These are phyloP conservation scores for Paramormyrops hopkinsi DNA, from an alignment of 2,797 vertebrate species.

Conservation along the genomic window DNA sequence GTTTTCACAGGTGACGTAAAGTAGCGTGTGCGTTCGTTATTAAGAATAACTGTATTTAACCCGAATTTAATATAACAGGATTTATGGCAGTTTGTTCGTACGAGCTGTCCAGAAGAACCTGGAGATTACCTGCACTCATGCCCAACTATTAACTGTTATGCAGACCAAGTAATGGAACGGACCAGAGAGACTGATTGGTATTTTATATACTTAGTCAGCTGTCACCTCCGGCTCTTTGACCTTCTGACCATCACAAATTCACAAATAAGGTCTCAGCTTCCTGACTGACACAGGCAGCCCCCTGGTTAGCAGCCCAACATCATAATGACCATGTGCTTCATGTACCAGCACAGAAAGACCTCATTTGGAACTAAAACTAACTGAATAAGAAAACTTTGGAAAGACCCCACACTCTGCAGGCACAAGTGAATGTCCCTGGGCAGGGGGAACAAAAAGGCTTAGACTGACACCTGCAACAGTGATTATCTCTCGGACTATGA, in stretches of 20 bases:
- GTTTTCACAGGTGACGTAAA: background rate
- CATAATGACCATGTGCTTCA: background rate
- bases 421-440: background rate
- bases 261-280: background rate
- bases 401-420: background rate
- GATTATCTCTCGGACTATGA: background rate
- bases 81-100: background rate
- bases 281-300: background rate
- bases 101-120: background rate
- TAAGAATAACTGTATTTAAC: background rate
- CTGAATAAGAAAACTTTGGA: background rate
- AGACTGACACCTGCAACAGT: background rate
- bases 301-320: background rate
- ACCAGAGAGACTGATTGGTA: background rate
- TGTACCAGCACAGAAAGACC: background rate
- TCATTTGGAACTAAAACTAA: background rate
- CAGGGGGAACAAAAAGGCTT: background rate
- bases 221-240: background rate
- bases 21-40: background rate
- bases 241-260: background rate
- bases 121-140: background rate
- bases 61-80: background rate
- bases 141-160: background rate
- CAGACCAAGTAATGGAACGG: background rate
- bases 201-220: background rate